phyloP scores from a whole-genome alignment of 2,888 invertebrate species.

The Oscheius myriophilus region DNA sequence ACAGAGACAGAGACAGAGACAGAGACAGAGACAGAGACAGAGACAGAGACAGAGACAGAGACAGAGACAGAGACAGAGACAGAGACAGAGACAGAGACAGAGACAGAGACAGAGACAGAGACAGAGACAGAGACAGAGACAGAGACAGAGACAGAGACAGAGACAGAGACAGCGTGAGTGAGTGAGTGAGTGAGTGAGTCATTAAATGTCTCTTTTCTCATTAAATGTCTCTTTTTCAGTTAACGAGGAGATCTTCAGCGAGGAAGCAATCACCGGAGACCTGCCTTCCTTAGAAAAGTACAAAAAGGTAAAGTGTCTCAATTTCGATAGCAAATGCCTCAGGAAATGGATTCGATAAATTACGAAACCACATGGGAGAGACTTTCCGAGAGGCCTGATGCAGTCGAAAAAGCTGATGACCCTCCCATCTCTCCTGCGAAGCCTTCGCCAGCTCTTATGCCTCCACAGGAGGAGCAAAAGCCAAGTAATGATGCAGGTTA shows the following conservation, averaged over 20 bases:
- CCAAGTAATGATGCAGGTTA: constrained; percentile 21
- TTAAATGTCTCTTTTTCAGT: constrained; percentile 44
- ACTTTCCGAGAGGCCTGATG: constrained; percentile 17
- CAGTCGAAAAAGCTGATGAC: constrained; percentile 20
- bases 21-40: too few relatives aligned
- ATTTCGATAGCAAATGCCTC: too few relatives aligned
- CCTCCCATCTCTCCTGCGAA: background rate
- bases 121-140: too few relatives aligned
- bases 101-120: too few relatives aligned
- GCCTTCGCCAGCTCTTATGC: background rate
- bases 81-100: too few relatives aligned
- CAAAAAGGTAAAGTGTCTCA: constrained; percentile 38
- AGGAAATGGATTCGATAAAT: constrained; percentile 7
- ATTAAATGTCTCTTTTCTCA: too few relatives aligned
- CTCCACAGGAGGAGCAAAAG: constrained; percentile 10
- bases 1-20: too few relatives aligned
- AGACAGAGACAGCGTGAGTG: too few relatives aligned
- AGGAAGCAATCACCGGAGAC: constrained; percentile 65
- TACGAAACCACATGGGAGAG: constrained; percentile 22
- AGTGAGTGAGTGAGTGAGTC: too few relatives aligned
- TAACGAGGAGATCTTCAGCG: constrained; percentile 68
- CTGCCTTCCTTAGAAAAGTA: constrained; percentile 46
- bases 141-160: too few relatives aligned
- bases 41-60: too few relatives aligned
- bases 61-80: too few relatives aligned